Evolutionary conservation across 2,113 vertebrate genomes (phyloP).

Genomic region (Sminthopsis crassicaudata): DNA sequence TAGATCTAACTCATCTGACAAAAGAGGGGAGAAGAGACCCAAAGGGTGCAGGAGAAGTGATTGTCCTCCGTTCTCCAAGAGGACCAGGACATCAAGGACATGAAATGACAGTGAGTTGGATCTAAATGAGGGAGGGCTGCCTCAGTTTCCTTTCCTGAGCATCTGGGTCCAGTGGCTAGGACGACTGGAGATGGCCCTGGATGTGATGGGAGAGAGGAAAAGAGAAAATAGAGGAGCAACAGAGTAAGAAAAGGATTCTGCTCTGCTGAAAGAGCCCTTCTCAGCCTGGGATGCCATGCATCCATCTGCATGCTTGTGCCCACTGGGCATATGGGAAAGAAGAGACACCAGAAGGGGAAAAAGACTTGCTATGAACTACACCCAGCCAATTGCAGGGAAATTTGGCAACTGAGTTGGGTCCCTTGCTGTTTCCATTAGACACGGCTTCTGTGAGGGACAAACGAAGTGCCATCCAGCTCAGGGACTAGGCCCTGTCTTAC

Average conservation of each 20-base stretch:
- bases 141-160: no score
- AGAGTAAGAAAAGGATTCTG: neutral
- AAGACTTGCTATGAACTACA: neutral
- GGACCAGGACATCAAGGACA: no score
- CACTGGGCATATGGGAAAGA: slow-evolving; percentile 4
- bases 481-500: neutral
- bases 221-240: neutral
- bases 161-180: no score
- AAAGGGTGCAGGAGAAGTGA: no score
- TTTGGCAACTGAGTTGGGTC: neutral
- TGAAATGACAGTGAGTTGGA: no score
- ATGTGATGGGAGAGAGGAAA: neutral
- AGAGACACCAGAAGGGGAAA: neutral
- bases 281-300: neutral
- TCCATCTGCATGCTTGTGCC: neutral
- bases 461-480: neutral
- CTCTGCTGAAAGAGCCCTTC: neutral
- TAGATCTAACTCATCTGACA: neutral
- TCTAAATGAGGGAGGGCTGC: no score
- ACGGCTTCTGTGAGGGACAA: neutral
- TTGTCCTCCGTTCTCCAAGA: no score
- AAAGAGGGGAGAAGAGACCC: neutral
- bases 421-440: slow-evolving; percentile 1
- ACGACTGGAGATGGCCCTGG: no score
- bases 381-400: neutral